A percentile compares a stretch with the other conserved stretches of the same genome.
phyloP scores from a whole-genome alignment of 2,888 invertebrate species.

The Laspeyria flexula region DNA sequence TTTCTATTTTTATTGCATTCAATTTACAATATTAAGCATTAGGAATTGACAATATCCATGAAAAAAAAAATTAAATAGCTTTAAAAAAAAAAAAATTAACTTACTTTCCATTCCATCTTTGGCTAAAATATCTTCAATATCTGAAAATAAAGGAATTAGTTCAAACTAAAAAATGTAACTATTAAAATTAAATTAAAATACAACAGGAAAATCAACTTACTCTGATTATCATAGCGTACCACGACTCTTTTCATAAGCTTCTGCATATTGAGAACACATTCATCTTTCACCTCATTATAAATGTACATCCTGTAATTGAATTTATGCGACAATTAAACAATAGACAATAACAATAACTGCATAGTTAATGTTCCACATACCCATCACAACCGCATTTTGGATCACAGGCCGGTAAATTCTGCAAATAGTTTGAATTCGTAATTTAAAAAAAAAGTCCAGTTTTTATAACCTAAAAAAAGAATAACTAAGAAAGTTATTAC shows the following conservation, averaged over 20 bases:
- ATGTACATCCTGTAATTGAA: conserved; percentile 55
- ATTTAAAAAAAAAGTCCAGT: not conserved
- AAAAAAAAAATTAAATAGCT: too few relatives aligned
- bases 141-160: too few relatives aligned
- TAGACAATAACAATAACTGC: not conserved
- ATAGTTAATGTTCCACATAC: conserved; percentile 37
- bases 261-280: conserved; percentile 60
- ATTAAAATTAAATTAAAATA: too few relatives aligned
- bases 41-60: too few relatives aligned
- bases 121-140: conserved; percentile 23
- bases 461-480: too few relatives aligned
- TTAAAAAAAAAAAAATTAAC: too few relatives aligned
- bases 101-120: conserved; percentile 53
- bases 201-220: conserved; percentile 26
- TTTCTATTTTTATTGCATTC: too few relatives aligned
- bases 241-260: conserved; percentile 45
- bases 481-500: too few relatives aligned
- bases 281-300: conserved; percentile 58
- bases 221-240: conserved; percentile 17
- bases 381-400: conserved; percentile 62
- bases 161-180: too few relatives aligned
- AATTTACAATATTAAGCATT: too few relatives aligned
- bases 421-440: conserved; percentile 2
- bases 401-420: conserved; percentile 36
- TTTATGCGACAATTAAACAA: conserved; percentile 11